Evolutionary conservation across 2,888 invertebrate species (phyloP).

Genomic region (Andrena fulva): DNA sequence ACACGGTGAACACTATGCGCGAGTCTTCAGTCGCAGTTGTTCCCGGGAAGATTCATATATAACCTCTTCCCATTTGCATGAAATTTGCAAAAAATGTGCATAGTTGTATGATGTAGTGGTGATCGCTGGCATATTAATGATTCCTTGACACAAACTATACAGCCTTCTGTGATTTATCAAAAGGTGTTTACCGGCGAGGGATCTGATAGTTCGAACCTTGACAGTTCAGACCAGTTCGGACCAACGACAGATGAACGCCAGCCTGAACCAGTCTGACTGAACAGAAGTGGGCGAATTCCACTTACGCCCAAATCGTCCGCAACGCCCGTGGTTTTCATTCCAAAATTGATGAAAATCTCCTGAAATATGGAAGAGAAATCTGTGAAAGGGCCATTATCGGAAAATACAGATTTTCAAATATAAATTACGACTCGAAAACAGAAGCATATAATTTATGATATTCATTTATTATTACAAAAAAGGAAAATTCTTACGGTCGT

Average conservation of each 20-base stretch:
- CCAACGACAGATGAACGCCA: constrained; percentile 12
- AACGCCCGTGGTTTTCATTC: too few species aligned
- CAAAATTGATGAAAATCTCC: too few species aligned
- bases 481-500: too few species aligned
- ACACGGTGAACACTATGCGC: constrained; percentile 21
- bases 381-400: too few species aligned
- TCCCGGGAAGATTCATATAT: constrained; percentile 70
- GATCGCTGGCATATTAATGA: constrained; percentile 13
- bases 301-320: too few species aligned
- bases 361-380: too few species aligned
- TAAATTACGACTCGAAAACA: too few species aligned
- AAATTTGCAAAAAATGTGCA: constrained; percentile 49
- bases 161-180: neutral
- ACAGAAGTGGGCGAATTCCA: too few species aligned
- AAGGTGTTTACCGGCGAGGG: neutral
- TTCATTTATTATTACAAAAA: too few species aligned
- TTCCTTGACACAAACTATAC: neutral
- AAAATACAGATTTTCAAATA: too few species aligned
- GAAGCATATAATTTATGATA: too few species aligned
- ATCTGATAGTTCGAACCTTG: constrained; percentile 44
- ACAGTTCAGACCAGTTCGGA: constrained; percentile 44
- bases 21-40: constrained; percentile 32
- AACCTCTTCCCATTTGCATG: constrained; percentile 63
- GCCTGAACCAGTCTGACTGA: neutral
- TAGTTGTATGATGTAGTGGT: constrained; percentile 14